A percentile compares a stretch with the other conserved stretches of the same genome.
Conservation (phyloP, 2,797 vertebrate genomes). For the Columba guinea region DNA sequence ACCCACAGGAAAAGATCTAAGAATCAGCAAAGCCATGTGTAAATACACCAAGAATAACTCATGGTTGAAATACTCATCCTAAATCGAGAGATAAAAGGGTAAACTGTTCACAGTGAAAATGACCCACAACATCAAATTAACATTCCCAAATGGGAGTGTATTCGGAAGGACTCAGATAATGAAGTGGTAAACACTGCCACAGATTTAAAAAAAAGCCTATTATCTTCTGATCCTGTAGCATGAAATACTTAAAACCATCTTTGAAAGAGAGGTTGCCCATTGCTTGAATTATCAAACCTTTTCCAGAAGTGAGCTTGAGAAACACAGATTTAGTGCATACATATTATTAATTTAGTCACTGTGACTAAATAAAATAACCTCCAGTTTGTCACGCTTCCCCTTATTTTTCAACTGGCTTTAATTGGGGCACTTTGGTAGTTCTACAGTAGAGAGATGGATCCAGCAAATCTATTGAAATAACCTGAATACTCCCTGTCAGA, state of each 20-base stretch:
- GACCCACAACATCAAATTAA: background rate
- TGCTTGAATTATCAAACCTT: background rate
- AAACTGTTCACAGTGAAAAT: background rate
- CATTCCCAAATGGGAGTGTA: background rate
- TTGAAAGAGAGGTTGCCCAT: background rate
- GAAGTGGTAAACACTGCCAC: background rate
- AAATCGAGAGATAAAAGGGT: constrained; percentile 18
- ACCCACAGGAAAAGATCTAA: background rate
- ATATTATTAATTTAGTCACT: background rate
- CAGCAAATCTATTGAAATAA: constrained; percentile 5
- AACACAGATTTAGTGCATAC: background rate
- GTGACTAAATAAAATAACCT: background rate
- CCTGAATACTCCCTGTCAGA: background rate
- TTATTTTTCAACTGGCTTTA: background rate
- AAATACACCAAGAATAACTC: background rate
- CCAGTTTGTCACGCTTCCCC: background rate
- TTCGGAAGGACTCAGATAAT: constrained; percentile 1
- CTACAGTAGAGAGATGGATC: background rate
- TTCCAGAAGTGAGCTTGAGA: background rate
- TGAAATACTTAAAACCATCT: constrained; percentile 18
- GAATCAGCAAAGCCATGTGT: background rate
- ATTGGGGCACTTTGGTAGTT: background rate
- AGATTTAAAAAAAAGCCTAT: background rate
- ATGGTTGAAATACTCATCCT: background rate
- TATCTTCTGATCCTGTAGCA: background rate